A percentile compares a stretch with the other conserved stretches of the same genome.
These are phyloP conservation scores for Phrynocephalus guinanensis DNA, from an alignment of 2,797 vertebrate genomes.

Conservation along the genomic window DNA sequence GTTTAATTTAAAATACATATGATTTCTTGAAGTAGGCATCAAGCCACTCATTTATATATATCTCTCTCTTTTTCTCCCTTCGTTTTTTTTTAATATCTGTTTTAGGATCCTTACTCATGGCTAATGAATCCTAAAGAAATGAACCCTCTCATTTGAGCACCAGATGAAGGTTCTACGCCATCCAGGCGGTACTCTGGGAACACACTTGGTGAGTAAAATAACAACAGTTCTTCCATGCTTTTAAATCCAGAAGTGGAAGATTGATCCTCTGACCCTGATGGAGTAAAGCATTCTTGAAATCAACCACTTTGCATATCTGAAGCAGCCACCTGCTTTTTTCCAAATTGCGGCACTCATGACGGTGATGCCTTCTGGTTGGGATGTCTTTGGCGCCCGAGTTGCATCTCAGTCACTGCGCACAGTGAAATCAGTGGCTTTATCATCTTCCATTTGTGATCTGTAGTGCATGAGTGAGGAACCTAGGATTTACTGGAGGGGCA, in stretches of 20 bases:
- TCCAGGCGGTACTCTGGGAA: too few species aligned
- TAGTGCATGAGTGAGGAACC: background rate
- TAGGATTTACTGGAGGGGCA: conserved; percentile 10
- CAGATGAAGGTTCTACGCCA: conserved; percentile 31
- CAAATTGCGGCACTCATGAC: background rate
- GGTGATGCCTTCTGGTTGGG: background rate
- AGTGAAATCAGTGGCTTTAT: conserved; percentile 15
- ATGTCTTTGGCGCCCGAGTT: background rate
- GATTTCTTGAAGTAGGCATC: background rate
- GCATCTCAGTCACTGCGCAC: background rate
- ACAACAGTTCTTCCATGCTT: background rate
- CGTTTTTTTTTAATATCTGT: conserved; percentile 23
- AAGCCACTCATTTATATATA: background rate
- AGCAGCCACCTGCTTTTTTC: background rate
- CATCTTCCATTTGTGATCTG: background rate
- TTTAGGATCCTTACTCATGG: conserved; percentile 23
- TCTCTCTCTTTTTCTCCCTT: background rate
- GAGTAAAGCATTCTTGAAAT: conserved; percentile 10
- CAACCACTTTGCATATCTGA: background rate
- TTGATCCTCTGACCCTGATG: background rate
- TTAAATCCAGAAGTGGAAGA: background rate
- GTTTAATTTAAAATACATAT: background rate
- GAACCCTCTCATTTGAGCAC: fast-evolving
- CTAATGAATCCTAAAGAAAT: conserved; percentile 40
- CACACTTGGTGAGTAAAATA: conserved; percentile 46